Evolutionary conservation across 1,140 invertebrate genomes (phyloP).

Genomic region (Euwallacea fornicatus): DNA sequence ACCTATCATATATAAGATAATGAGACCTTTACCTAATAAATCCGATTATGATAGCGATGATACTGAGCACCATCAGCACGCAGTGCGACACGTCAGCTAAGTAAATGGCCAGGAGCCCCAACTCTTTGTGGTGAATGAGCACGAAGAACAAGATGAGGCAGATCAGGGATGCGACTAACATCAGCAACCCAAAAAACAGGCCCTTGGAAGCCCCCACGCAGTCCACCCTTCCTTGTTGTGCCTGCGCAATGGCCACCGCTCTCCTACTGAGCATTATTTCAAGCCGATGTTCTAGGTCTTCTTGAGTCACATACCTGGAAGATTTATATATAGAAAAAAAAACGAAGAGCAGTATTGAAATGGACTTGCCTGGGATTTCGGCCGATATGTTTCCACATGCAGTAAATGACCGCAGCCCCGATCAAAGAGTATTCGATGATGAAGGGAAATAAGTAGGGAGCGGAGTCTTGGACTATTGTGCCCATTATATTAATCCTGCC

Average conservation of each 20-base stretch:
- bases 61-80: constrained; percentile 81
- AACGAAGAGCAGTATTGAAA: too few species aligned
- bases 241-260: constrained; percentile 79
- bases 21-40: constrained; percentile 71
- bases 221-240: constrained; percentile 78
- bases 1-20: neutral
- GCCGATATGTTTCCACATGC: constrained; percentile 96
- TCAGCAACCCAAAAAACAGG: constrained; percentile 88
- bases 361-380: constrained; percentile 68
- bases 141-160: constrained; percentile 95
- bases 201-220: constrained; percentile 92
- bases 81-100: constrained; percentile 89
- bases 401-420: constrained; percentile 94
- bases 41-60: constrained; percentile 86
- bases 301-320: constrained; percentile 69
- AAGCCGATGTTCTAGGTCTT: constrained; percentile 80
- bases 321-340: neutral
- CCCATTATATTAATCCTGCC: constrained; percentile 90
- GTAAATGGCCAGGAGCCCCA: constrained; percentile 82
- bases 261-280: constrained; percentile 81
- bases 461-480: constrained; percentile 85
- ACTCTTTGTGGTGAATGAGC: constrained; percentile 78
- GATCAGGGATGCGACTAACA: constrained; percentile 88
- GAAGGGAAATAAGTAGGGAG: constrained; percentile 92
- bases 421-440: constrained; percentile 97